phyloP scores from a whole-genome alignment of 2,888 invertebrate genomes.

The Nomada lathburiana region DNA sequence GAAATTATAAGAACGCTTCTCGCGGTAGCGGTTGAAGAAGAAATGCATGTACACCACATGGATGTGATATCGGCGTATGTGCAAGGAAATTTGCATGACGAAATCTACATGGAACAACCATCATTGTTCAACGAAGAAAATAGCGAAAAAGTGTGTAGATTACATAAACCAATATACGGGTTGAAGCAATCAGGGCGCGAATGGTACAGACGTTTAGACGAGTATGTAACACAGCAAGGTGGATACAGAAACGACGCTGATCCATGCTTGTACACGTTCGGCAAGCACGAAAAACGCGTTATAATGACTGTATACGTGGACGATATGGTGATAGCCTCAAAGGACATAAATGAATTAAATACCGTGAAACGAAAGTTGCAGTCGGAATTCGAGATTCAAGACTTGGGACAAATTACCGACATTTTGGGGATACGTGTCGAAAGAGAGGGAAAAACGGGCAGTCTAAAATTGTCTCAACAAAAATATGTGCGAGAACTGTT shows the following conservation, averaged over 20 bases:
- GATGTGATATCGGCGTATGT: too few relatives aligned
- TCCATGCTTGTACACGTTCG: constrained; percentile 51
- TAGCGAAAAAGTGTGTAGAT: constrained; percentile 49
- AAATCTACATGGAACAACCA: too few relatives aligned
- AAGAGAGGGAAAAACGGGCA: background rate
- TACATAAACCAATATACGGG: constrained; percentile 53
- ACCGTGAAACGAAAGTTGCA: background rate
- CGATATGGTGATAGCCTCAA: constrained; percentile 31
- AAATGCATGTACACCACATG: too few relatives aligned
- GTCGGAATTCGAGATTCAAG: background rate
- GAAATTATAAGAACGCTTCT: too few relatives aligned
- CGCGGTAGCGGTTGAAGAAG: too few relatives aligned
- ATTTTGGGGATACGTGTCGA: background rate
- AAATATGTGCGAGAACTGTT: background rate
- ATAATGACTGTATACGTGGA: constrained; percentile 54
- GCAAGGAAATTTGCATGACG: too few relatives aligned
- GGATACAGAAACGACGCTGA: constrained; percentile 23
- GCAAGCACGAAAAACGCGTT: constrained; percentile 29
- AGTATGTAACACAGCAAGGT: background rate
- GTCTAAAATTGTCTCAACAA: background rate
- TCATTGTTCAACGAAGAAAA: constrained; percentile 16
- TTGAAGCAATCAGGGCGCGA: constrained; percentile 47
- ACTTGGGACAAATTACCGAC: background rate
- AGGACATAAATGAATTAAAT: background rate
- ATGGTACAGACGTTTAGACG: background rate